phyloP scores from a whole-genome alignment of 2,888 invertebrate species.

The Eueremaeus valkanovi region DNA sequence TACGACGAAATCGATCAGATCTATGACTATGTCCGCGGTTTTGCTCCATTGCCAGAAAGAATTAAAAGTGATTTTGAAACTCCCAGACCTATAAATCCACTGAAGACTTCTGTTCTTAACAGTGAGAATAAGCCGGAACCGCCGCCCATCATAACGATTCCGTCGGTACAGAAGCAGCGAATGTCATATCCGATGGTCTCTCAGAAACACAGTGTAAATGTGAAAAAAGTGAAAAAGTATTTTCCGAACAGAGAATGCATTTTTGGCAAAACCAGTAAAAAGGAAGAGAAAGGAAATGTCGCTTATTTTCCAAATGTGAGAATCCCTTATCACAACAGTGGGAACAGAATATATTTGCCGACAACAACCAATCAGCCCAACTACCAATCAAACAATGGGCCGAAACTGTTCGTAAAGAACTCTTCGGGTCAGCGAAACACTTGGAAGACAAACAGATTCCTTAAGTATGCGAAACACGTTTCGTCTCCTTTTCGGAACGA shows the following conservation, averaged over 20 bases:
- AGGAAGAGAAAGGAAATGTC: too few species aligned
- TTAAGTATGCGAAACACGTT: conserved; percentile 30
- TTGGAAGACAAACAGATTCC: conserved; percentile 13
- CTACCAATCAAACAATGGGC: background rate
- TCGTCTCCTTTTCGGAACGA: conserved; percentile 8
- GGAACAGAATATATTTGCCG: conserved; percentile 3
- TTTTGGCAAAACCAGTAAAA: background rate
- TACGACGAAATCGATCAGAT: conserved; percentile 96
- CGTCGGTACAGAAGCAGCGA: conserved; percentile 51
- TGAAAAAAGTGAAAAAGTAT: conserved; percentile 20
- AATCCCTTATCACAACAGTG: background rate
- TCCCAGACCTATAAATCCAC: conserved; percentile 46
- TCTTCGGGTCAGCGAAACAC: conserved; percentile 20
- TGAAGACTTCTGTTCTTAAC: conserved; percentile 48
- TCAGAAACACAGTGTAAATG: conserved; percentile 41
- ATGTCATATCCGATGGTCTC: conserved; percentile 22
- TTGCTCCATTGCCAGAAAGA: conserved; percentile 79
- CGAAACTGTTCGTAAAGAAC: conserved; percentile 9
- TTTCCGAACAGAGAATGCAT: conserved; percentile 7
- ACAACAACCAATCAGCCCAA: background rate
- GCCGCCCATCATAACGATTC: conserved; percentile 86
- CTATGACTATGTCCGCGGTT: conserved; percentile 89
- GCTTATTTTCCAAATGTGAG: conserved; percentile 14
- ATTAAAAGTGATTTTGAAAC: conserved; percentile 39
- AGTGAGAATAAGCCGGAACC: conserved; percentile 68